Percentiles rank a stretch among this genome's conserved stretches.
Evolutionary conservation across 2,113 vertebrate species (phyloP).

Genomic region (Rhabdomys dilectus): DNA sequence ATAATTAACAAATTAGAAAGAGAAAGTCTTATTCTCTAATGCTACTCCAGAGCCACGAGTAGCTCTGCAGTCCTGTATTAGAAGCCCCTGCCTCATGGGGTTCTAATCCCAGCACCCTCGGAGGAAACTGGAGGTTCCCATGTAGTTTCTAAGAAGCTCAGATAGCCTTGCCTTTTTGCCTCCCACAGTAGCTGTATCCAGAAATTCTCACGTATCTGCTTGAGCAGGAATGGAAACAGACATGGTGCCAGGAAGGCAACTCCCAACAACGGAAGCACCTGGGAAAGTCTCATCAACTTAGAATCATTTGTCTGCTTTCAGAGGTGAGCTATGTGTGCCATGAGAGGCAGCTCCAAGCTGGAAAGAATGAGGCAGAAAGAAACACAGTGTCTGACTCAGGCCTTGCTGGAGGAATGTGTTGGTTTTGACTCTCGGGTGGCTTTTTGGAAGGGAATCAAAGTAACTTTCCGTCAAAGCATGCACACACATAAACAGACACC

Average conservation of each 20-base stretch:
- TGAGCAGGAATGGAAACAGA: not conserved
- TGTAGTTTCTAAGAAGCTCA: not conserved
- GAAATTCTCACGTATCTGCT: not conserved
- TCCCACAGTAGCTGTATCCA: not conserved
- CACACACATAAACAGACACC: not conserved
- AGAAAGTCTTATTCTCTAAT: not conserved
- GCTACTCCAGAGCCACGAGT: not conserved
- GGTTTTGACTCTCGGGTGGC: constrained; percentile 76
- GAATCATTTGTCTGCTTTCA: not conserved
- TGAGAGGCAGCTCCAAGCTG: not conserved
- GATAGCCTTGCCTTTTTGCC: rapidly evolving
- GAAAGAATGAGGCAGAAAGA: constrained; percentile 61
- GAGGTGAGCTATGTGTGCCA: not conserved
- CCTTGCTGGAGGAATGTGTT: constrained; percentile 72
- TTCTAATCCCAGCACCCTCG: not conserved
- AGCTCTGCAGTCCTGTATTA: not conserved
- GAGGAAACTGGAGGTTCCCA: not conserved
- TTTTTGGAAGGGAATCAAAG: constrained; percentile 68
- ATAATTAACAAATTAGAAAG: not conserved
- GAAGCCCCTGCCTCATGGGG: not conserved
- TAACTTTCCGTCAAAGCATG: constrained; percentile 40
- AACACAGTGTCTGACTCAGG: constrained; percentile 68
- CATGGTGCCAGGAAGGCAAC: not conserved
- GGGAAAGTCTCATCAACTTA: not conserved
- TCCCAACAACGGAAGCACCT: not conserved